A percentile compares a stretch with the other conserved stretches of the same genome.
These are phyloP conservation scores for Aphaenogaster floridana DNA, from an alignment of 1,140 invertebrate genomes.

Conservation along the genomic window DNA sequence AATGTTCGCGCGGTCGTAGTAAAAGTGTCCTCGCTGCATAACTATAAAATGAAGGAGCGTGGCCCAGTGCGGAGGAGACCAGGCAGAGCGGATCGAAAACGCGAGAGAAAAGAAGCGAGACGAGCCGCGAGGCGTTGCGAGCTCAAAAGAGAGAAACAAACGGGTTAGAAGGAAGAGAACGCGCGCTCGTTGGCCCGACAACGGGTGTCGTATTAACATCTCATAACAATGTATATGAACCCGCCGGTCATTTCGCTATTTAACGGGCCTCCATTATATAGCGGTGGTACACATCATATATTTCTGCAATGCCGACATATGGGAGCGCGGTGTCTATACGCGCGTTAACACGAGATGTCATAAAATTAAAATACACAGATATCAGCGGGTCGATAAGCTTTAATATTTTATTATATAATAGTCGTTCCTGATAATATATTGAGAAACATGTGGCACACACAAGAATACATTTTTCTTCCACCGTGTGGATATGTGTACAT, in stretches of 20 bases:
- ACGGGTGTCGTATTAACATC: constrained; percentile 79
- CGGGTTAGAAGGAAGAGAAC: constrained; percentile 41
- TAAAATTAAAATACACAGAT: constrained; percentile 47
- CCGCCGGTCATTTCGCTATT: constrained; percentile 79
- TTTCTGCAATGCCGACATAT: constrained; percentile 63
- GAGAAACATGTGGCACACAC: neutral
- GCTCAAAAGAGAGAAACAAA: neutral
- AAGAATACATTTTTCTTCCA: neutral
- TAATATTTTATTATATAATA: neutral
- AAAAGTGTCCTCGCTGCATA: constrained; percentile 84
- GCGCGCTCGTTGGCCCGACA: constrained; percentile 53
- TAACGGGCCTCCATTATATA: constrained; percentile 78
- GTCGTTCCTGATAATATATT: neutral
- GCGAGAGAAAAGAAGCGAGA: constrained; percentile 55
- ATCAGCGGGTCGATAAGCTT: neutral
- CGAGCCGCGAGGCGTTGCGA: constrained; percentile 24
- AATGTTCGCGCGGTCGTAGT: constrained; percentile 75
- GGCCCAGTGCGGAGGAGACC: constrained; percentile 34
- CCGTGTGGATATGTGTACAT: neutral
- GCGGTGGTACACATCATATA: constrained; percentile 50
- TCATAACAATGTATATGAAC: constrained; percentile 76
- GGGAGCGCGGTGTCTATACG: constrained; percentile 40
- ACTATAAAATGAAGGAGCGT: constrained; percentile 83
- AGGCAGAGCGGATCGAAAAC: constrained; percentile 49
- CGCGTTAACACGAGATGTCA: constrained; percentile 50